Percentiles rank a stretch among this genome's conserved stretches.
phyloP scores from a whole-genome alignment of 2,888 invertebrate genomes.

The Sarcophaga variegata region DNA sequence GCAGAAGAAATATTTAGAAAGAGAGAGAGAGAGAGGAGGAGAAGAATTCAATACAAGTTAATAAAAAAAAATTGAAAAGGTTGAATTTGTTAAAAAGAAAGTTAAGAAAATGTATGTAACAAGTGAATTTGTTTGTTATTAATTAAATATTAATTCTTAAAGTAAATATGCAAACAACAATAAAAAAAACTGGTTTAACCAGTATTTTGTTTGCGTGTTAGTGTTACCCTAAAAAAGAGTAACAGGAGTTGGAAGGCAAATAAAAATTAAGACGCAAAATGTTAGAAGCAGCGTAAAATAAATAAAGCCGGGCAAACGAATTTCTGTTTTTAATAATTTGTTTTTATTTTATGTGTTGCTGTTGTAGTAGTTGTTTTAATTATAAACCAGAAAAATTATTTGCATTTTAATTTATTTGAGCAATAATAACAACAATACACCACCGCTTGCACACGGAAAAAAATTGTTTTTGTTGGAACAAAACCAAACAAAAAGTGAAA shows the following conservation, averaged over 20 bases:
- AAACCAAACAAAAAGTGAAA: no score
- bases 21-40: no score
- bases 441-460: neutral
- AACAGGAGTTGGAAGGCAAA: neutral
- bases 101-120: no score
- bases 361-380: neutral
- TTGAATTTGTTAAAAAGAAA: neutral
- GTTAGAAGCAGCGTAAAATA: neutral
- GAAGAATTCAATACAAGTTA: neutral
- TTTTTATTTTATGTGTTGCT: no score
- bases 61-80: neutral
- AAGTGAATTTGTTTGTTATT: no score
- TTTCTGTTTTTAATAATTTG: neutral
- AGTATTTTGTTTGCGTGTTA: neutral
- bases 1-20: no score
- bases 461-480: no score
- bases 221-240: neutral
- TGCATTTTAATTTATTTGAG: neutral
- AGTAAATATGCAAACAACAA: no score
- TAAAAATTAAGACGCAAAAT: neutral
- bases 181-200: neutral
- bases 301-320: slow-evolving; percentile 40
- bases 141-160: no score
- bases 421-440: neutral
- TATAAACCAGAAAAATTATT: neutral